These are phyloP conservation scores for Acanthochromis polyacanthus DNA, from an alignment of 2,113 vertebrate genomes.

Conservation along the genomic window DNA sequence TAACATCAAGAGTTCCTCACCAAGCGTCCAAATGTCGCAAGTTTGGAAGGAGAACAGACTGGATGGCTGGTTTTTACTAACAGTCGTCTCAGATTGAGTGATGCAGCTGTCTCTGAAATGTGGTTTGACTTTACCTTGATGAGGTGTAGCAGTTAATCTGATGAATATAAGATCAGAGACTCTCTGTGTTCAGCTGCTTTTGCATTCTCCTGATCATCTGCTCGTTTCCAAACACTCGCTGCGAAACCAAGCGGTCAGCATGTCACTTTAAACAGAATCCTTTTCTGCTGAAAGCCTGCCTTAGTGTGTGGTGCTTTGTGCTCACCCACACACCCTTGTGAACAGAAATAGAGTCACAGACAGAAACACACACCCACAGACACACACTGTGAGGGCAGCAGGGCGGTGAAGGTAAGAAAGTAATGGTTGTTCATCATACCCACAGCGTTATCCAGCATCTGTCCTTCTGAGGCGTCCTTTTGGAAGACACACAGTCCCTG, in stretches of 20 bases:
- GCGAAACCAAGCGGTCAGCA: not conserved
- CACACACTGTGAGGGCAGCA: slow-evolving; percentile 40
- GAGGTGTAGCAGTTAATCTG: not conserved
- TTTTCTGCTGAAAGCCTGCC: slow-evolving; percentile 25
- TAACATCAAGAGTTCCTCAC: too few relatives aligned
- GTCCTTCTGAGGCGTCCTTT: not conserved
- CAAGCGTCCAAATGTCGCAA: too few relatives aligned
- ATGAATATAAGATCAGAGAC: not conserved
- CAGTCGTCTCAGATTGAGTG: not conserved
- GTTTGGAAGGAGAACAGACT: too few relatives aligned
- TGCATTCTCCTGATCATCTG: not conserved
- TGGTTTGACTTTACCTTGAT: not conserved
- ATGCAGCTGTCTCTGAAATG: not conserved
- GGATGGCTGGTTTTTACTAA: too few relatives aligned
- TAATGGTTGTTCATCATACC: slow-evolving; percentile 21
- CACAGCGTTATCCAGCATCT: slow-evolving; percentile 7
- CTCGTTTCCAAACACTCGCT: slow-evolving; percentile 16
- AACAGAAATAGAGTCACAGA: slow-evolving; percentile 59
- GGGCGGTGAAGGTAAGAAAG: slow-evolving; percentile 30
- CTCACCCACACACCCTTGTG: slow-evolving; percentile 56
- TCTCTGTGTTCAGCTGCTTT: not conserved
- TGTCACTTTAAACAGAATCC: slow-evolving; percentile 21
- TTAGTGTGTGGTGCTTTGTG: slow-evolving; percentile 34
- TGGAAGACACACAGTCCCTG: not conserved
- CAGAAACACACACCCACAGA: slow-evolving; percentile 58